Evolutionary conservation across 2,888 invertebrate genomes (phyloP), one percentile per base, ranked within the genome.

Genomic region (Caenorhabditis wallacei): DNA sequence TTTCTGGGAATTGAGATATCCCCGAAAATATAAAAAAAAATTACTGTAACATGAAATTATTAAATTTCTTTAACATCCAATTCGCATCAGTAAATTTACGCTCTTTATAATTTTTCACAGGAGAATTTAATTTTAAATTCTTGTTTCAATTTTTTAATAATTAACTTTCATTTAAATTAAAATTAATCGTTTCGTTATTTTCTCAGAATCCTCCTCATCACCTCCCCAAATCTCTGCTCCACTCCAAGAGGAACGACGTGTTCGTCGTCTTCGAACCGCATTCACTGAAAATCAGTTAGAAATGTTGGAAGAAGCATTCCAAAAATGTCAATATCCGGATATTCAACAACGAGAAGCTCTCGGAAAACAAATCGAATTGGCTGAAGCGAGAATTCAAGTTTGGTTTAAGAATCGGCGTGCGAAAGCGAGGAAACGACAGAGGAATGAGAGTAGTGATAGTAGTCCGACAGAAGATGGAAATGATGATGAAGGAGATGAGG

Each of bases 371-470:
- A 87, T 83, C 4, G 81, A 78, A 1, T 64, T 88, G 40, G 82
- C 85, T 0, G 88, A 88, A 56, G 84, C 88, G 1, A 37, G 88
- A n/a, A 88, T 88, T 48, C 88, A 88, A 80, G 66, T 66, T 3
- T 88, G 88, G 88, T 88, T 88, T 83, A 88, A 88, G 56, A 88
- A 88, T 46, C 85, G 88, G 7, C 72, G 88, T 18, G 87, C 88
- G 2, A 87, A 87, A 59, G 80, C 86, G 59, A 51, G 87, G 18
- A 88, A 88, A 54, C 56, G 87, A 20, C 85, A 85, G 48, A 64
- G 87, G 37, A 88, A 88, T 56, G 84, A 85, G 72, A 78, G 78
- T 35, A 66, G 24, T 22, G 66, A 66, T 30, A 57, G 64, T 40
- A 43, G 46, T 18, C 53, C 48, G n/a, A 57, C 57, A 11, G 72